Evolutionary conservation across 2,113 vertebrate genomes (phyloP), one percentile per base, ranked within the genome.

Genomic region (Rhipidura dahli): DNA sequence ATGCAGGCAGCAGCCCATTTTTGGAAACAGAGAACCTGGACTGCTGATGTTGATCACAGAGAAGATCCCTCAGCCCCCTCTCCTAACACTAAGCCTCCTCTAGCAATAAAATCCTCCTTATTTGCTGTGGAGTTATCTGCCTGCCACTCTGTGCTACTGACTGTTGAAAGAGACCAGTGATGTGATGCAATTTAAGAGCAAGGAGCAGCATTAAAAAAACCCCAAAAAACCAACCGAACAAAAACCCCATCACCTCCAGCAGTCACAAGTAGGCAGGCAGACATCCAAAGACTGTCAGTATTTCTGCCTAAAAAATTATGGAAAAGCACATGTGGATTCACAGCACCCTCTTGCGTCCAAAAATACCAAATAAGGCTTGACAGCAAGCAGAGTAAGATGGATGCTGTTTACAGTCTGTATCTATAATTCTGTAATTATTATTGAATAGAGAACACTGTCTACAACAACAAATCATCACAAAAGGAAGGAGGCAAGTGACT

Each of bases 341-440:
- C 51, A 96, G 92, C 93, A 83, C 92, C 93, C 81, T 90, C 94
- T 93, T 49, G 91, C 1, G 63, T 78, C 64, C 50, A 69, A 54
- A 86, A 35, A 19, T 12, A 15, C 8, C 61, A 84, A 61, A 31
- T 1, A n/a, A 65, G 22, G 79, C 22, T 39, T 31, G 7, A 49
- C 16, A 33, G 7, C 42, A 40, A 45, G 37, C 66, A 75, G n/a
- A 33, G 16, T 15, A 79, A 94, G 44, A 94, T 83, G 60, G 85
- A 83, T 54, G 60, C 71, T 47, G 22, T 54, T 89, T 63, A 45
- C 40, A 80, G 50, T 10, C 37, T 13, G 1, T 4, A 72, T 2
- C 4, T 8, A 14, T 57, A 30, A 39, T 28, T 51, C 33, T 49
- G 24, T 39, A 35, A 60, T 20, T 70, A 33, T 20, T 78, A 70